phyloP scores from a whole-genome alignment of 1,140 invertebrate species.

The Panonychus citri region DNA sequence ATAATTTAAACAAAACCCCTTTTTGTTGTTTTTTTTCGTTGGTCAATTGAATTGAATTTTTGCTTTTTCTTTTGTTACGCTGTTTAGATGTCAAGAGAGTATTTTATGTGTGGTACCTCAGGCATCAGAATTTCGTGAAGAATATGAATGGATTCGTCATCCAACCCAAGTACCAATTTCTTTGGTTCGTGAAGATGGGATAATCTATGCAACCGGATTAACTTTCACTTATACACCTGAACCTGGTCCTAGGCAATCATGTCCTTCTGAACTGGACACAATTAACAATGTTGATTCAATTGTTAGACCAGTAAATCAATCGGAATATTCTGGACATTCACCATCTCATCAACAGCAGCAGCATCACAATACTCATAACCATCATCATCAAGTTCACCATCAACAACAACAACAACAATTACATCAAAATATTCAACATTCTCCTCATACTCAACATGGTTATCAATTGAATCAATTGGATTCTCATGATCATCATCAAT shows the following conservation, averaged over 20 bases:
- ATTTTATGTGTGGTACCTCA: slow-evolving; percentile 92
- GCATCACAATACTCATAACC: too few relatives aligned
- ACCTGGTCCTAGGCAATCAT: slow-evolving; percentile 1
- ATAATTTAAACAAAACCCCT: too few relatives aligned
- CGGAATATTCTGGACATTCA: not conserved
- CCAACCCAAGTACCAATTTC: slow-evolving; percentile 77
- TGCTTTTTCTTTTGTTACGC: too few relatives aligned
- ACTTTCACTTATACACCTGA: slow-evolving; percentile 82
- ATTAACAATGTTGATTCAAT: not conserved
- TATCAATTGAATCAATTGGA: not conserved
- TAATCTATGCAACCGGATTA: slow-evolving; percentile 91
- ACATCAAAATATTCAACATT: too few relatives aligned
- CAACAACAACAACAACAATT: too few relatives aligned
- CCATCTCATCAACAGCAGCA: too few relatives aligned
- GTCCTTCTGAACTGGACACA: not conserved
- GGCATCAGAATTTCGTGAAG: slow-evolving; percentile 78
- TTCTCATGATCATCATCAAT: not conserved
- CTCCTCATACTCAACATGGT: too few relatives aligned
- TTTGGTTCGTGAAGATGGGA: slow-evolving; percentile 84
- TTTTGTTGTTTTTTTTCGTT: too few relatives aligned
- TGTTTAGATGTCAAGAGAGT: slow-evolving; percentile 48
- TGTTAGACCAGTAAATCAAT: not conserved
- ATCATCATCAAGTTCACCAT: too few relatives aligned
- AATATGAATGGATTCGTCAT: slow-evolving; percentile 81
- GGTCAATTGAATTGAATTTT: too few relatives aligned